These are phyloP conservation scores for Plecturocebus donacophilus DNA, from an alignment of 2,113 vertebrate genomes.

Conservation along the genomic window DNA sequence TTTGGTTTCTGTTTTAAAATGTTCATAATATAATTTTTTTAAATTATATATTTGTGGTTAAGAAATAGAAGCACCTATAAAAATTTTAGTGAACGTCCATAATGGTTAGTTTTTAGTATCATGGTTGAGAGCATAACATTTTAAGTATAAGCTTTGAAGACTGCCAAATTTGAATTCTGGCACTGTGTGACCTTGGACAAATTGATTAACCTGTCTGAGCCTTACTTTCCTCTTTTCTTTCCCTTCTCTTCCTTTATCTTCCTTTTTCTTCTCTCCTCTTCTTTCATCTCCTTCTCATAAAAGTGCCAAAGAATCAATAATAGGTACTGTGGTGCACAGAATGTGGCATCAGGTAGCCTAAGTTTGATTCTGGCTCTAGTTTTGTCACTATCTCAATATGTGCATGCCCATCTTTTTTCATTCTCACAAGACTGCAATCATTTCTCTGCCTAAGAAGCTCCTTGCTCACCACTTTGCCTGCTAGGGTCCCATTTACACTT, in stretches of 20 bases:
- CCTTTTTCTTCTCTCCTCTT: background rate
- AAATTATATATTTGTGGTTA: background rate
- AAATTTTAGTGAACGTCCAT: background rate
- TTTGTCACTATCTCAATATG: background rate
- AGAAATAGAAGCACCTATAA: background rate
- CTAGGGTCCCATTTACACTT: background rate
- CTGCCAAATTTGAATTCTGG: conserved; percentile 2
- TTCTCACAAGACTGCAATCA: background rate
- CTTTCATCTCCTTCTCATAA: background rate
- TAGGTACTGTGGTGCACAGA: background rate
- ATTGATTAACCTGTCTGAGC: background rate
- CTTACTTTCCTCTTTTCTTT: background rate
- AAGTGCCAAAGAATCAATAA: background rate
- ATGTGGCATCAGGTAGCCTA: too few species aligned
- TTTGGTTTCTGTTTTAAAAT: background rate
- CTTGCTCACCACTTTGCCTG: background rate
- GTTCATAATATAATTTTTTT: background rate
- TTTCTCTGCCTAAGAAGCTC: background rate
- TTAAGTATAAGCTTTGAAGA: background rate
- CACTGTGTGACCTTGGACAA: background rate
- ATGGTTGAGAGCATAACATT: background rate
- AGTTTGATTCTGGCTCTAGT: background rate
- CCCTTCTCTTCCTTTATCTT: background rate
- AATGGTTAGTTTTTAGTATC: background rate
- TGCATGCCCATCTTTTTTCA: background rate